A percentile compares a stretch with the other conserved stretches of the same genome.
These are phyloP conservation scores for Lissonota sp. DNA, from an alignment of 2,888 invertebrate genomes.

Conservation along the genomic window DNA sequence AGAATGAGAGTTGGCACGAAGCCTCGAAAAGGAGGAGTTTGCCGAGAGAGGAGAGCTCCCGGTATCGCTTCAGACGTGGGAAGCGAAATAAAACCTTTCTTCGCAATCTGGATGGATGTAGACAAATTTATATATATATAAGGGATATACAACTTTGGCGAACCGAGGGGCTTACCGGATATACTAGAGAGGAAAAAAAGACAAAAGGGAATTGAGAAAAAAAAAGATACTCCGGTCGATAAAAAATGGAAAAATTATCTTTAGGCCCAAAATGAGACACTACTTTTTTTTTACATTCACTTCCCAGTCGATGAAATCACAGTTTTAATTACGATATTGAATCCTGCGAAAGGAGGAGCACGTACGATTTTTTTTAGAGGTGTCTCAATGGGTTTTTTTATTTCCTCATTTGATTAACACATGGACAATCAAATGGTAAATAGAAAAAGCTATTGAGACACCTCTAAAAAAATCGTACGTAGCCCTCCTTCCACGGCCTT, in stretches of 20 bases:
- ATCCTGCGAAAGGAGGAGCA: too few species aligned
- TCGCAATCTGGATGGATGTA: constrained; percentile 41
- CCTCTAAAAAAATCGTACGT: too few species aligned
- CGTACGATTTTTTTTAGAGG: too few species aligned
- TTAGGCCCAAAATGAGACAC: too few species aligned
- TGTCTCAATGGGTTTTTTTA: too few species aligned
- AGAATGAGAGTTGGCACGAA: constrained; percentile 58
- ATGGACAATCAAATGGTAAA: too few species aligned
- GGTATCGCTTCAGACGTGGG: constrained; percentile 57
- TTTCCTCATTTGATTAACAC: too few species aligned
- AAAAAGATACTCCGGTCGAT: constrained; percentile 13
- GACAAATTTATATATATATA: constrained; percentile 27
- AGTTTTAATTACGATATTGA: too few species aligned
- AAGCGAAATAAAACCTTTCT: constrained; percentile 62
- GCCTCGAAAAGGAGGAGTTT: constrained; percentile 52
- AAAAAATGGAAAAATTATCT: background rate
- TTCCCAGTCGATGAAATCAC: too few species aligned
- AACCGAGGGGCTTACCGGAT: background rate
- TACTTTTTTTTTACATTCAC: too few species aligned
- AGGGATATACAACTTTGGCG: background rate
- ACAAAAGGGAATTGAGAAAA: background rate
- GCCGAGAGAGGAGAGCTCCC: constrained; percentile 22
- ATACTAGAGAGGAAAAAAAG: background rate
- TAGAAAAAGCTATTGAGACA: too few species aligned
- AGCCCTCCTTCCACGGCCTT: too few species aligned